These are phyloP conservation scores for Dasysyrphus tricinctus DNA, from an alignment of 2,888 invertebrate species.

Conservation along the genomic window DNA sequence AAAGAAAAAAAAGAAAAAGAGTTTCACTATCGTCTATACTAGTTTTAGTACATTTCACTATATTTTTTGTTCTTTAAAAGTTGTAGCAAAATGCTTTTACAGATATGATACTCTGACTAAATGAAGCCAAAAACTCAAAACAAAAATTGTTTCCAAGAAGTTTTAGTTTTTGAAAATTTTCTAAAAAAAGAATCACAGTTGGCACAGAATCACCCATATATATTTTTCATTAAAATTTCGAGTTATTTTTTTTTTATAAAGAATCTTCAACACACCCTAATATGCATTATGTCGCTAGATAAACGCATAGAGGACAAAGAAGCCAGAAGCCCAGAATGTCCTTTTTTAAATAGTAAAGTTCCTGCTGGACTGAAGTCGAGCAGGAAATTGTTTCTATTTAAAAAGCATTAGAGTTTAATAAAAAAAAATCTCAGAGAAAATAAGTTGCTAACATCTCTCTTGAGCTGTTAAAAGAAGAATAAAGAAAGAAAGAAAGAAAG, in stretches of 20 bases:
- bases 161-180: no score
- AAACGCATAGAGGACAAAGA: background rate
- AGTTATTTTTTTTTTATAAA: background rate
- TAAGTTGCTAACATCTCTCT: constrained; percentile 22
- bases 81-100: no score
- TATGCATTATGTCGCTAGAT: background rate
- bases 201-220: no score
- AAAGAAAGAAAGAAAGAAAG: background rate
- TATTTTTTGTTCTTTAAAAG: no score
- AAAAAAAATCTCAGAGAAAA: background rate
- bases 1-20: no score
- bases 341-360: constrained; percentile 21
- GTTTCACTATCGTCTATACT: no score
- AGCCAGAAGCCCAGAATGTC: background rate
- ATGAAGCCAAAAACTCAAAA: no score
- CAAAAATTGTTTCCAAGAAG: no score
- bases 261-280: background rate
- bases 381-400: constrained; percentile 40
- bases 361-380: background rate
- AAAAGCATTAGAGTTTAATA: constrained; percentile 39
- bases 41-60: no score
- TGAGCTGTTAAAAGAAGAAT: background rate
- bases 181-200: no score
- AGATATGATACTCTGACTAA: no score
- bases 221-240: no score